Evolutionary conservation across 1,140 invertebrate genomes (phyloP).

Genomic region (Orussus abietinus): DNA sequence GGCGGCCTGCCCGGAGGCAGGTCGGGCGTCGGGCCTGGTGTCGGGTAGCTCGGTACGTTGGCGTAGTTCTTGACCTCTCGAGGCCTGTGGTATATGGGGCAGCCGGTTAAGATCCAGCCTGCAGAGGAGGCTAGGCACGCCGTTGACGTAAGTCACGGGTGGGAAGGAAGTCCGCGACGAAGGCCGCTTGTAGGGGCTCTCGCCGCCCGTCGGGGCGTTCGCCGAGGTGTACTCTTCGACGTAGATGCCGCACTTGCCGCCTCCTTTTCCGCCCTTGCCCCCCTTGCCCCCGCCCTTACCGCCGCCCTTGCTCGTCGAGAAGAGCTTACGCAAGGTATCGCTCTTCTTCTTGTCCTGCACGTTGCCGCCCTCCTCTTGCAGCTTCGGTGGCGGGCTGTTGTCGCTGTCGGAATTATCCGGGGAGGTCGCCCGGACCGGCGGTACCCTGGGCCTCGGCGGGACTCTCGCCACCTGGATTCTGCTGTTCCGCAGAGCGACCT

Average conservation of each 20-base stretch:
- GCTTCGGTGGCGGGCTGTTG: slow-evolving; percentile 50
- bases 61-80: slow-evolving; percentile 50
- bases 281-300: slow-evolving; percentile 60
- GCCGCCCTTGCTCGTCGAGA: slow-evolving; percentile 56
- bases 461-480: slow-evolving; percentile 39
- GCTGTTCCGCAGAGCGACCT: slow-evolving; percentile 32
- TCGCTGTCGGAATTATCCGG: slow-evolving; percentile 48
- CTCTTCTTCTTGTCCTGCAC: slow-evolving; percentile 70
- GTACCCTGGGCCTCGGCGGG: slow-evolving; percentile 40
- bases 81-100: slow-evolving; percentile 34
- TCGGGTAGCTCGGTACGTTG: slow-evolving; percentile 53
- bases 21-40: slow-evolving; percentile 55
- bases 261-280: slow-evolving; percentile 60
- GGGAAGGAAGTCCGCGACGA: slow-evolving; percentile 36
- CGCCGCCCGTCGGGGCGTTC: slow-evolving; percentile 44
- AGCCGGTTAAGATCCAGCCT: slow-evolving; percentile 46
- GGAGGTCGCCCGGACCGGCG: slow-evolving; percentile 35
- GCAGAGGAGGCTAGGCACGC: slow-evolving; percentile 44
- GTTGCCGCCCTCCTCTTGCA: slow-evolving; percentile 56
- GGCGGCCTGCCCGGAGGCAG: slow-evolving; percentile 21
- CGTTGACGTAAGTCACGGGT: slow-evolving; percentile 33
- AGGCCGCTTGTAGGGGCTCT: slow-evolving; percentile 50
- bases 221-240: slow-evolving; percentile 45
- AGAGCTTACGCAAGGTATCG: slow-evolving; percentile 64
- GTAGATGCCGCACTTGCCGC: slow-evolving; percentile 55